phyloP scores from a whole-genome alignment of 2,888 invertebrate species.

The Sesia bembeciformis region DNA sequence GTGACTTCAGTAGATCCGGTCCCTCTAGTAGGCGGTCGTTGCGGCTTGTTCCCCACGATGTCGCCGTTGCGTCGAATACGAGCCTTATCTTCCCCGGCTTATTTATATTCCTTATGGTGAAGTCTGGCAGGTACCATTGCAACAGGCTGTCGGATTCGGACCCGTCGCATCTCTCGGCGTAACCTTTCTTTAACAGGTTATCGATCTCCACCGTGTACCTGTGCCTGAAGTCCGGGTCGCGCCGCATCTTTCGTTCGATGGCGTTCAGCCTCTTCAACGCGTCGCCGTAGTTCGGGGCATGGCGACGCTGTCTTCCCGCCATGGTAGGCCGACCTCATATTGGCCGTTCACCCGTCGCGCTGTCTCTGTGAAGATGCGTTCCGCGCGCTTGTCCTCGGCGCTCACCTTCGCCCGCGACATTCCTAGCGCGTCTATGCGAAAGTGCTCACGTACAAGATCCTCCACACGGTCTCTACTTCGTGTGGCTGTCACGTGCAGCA shows the following conservation, averaged over 20 bases:
- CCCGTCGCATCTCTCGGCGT: too few species aligned
- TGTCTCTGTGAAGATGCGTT: neutral
- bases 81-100: conserved; percentile 18
- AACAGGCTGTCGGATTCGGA: too few species aligned
- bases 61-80: conserved; percentile 28
- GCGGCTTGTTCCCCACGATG: conserved; percentile 13
- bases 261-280: neutral
- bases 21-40: conserved; percentile 25
- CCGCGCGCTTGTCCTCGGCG: neutral
- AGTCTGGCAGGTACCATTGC: conserved; percentile 35
- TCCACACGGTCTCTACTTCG: too few species aligned
- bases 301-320: neutral
- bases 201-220: too few species aligned
- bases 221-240: too few species aligned
- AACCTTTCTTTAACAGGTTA: too few species aligned
- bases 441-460: too few species aligned
- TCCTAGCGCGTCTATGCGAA: too few species aligned
- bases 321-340: neutral
- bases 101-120: conserved; percentile 18
- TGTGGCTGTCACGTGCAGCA: too few species aligned
- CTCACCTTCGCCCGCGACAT: too few species aligned
- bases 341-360: neutral
- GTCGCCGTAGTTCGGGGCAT: neutral
- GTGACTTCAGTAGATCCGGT: too few species aligned
- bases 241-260: neutral